Evolutionary conservation across 2,113 vertebrate species (phyloP).

Genomic region (Xyrauchen texanus): DNA sequence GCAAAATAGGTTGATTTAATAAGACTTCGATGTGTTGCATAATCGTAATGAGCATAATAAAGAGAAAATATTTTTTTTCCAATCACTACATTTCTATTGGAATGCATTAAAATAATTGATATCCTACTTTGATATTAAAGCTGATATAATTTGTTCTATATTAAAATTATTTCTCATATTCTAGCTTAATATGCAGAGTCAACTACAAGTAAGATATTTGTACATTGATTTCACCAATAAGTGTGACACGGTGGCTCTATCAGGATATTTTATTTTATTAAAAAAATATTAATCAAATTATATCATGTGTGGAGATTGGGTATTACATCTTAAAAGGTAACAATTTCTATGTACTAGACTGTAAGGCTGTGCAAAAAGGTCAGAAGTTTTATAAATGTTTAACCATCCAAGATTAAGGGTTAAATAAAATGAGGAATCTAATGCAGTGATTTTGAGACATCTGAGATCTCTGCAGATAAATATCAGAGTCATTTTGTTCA

Average conservation of each 20-base stretch:
- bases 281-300: too few species aligned
- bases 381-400: slow-evolving; percentile 9
- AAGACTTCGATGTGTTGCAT: slow-evolving; percentile 26
- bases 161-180: too few species aligned
- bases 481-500: slow-evolving; percentile 64
- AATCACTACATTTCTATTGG: background rate
- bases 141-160: too few species aligned
- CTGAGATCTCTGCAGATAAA: slow-evolving; percentile 64
- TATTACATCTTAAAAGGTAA: background rate
- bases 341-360: background rate
- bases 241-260: too few species aligned
- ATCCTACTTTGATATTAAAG: background rate
- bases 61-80: background rate
- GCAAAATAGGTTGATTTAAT: background rate
- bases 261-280: too few species aligned
- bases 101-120: background rate
- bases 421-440: slow-evolving; percentile 62
- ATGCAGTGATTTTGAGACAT: slow-evolving; percentile 64
- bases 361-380: slow-evolving; percentile 47
- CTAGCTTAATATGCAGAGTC: too few species aligned
- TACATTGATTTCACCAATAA: too few species aligned
- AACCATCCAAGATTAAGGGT: slow-evolving; percentile 23
- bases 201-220: too few species aligned
- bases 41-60: slow-evolving; percentile 16
- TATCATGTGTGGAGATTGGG: too few species aligned